phyloP scores from a whole-genome alignment of 30 jellyfish, hydroid and myxozoan genomes.

The Morbakka virulenta region DNA sequence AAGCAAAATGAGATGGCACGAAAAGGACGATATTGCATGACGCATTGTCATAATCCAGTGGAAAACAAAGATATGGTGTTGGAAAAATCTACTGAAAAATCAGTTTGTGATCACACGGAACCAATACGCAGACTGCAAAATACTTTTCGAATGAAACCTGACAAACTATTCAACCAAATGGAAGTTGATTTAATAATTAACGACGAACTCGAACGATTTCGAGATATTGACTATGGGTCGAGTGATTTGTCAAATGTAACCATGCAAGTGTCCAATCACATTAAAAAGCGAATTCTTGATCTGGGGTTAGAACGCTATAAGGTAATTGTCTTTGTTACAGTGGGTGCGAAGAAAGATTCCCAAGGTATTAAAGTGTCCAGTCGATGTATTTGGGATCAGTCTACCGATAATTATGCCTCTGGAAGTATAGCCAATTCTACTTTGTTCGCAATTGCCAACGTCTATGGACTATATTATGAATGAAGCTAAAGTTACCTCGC shows the following conservation, averaged over 20 bases:
- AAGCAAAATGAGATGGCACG: slow-evolving; percentile 5
- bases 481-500: too few species aligned
- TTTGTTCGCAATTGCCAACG: slow-evolving; percentile 67
- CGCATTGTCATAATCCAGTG: slow-evolving; percentile 40
- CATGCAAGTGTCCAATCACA: slow-evolving; percentile 30
- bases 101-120: background rate
- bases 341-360: slow-evolving; percentile 37
- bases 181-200: slow-evolving; percentile 30
- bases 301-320: slow-evolving; percentile 55
- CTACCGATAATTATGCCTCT: slow-evolving; percentile 60
- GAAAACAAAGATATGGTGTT: background rate
- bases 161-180: slow-evolving; percentile 13
- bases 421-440: slow-evolving; percentile 29
- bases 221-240: slow-evolving; percentile 18
- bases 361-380: slow-evolving; percentile 61
- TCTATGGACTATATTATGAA: slow-evolving; percentile 54
- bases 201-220: slow-evolving; percentile 26
- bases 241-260: slow-evolving; percentile 12
- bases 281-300: slow-evolving; percentile 28
- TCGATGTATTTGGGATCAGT: slow-evolving; percentile 48
- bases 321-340: slow-evolving; percentile 35
- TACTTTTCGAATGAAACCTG: slow-evolving; percentile 49
- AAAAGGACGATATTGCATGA: slow-evolving; percentile 14
- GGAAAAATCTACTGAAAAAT: background rate
- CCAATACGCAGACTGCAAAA: background rate